These are phyloP conservation scores for Mormyrops attenuatus DNA, from an alignment of 2,797 vertebrate genomes.

Conservation along the genomic window DNA sequence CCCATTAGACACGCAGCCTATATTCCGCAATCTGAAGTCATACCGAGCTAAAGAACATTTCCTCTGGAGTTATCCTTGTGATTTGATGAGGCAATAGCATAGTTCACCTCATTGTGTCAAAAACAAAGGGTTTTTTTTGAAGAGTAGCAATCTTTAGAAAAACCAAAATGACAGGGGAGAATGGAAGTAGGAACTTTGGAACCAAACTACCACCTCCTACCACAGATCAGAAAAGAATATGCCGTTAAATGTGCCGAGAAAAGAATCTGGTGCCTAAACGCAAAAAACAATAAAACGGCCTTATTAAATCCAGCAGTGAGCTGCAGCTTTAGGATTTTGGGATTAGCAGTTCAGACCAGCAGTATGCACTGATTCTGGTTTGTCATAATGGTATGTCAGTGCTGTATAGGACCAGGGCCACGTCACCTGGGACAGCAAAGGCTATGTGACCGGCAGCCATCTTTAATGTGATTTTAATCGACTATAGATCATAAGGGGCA, in stretches of 20 bases:
- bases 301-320: neutral
- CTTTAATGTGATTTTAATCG: neutral
- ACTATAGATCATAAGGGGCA: neutral
- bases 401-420: neutral
- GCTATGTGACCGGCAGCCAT: neutral
- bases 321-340: neutral
- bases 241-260: neutral
- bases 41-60: constrained; percentile 56
- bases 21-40: constrained; percentile 54
- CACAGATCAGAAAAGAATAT: neutral
- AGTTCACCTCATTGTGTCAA: constrained; percentile 30
- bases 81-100: constrained; percentile 52
- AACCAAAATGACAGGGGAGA: constrained; percentile 18
- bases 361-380: neutral
- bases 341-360: neutral
- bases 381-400: neutral
- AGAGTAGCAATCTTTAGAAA: constrained; percentile 16
- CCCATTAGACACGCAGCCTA: constrained; percentile 20
- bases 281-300: constrained; percentile 5
- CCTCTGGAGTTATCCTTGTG: constrained; percentile 58
- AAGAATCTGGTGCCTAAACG: neutral
- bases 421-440: neutral
- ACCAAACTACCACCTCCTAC: constrained; percentile 4
- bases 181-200: constrained; percentile 7
- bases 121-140: constrained; percentile 23